Evolutionary conservation across 1,140 invertebrate genomes (phyloP), one percentile per base, ranked within the genome.

Genomic region (Tetraneura akinire): DNA sequence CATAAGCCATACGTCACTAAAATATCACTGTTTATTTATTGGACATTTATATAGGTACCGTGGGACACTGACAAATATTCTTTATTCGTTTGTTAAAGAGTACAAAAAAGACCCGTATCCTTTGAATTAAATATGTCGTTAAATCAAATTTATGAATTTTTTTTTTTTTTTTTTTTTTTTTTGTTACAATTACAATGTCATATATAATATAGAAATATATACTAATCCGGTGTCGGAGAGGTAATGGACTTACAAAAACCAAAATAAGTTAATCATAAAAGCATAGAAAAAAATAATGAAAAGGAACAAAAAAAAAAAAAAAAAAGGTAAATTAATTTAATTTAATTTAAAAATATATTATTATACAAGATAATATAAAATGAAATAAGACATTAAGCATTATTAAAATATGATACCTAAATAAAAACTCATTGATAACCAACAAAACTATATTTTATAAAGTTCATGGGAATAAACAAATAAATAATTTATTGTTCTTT

Each of bases 81-180:
- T 78, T 78, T 78, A 78, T 78, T 78, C 55, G 55, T 37, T 78
- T 78, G 37, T 78, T 78, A 78, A 71, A 60, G 74, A 55, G 18
- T 55, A 60, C 74, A 42, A 62, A 78, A 76, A 78, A 78, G 42
- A 26, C 74, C 74, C 74, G 74, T 78, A 78, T 78, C 74, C 42
- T 78, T 78, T 78, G 74, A 78, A 78, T 78, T 78, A 21, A 42
- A 47, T 21, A 23, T 45, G 45, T 42, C 74, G 23, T 78, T 60
- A 62, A 76, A 78, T 78, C n/a, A 57, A 78, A 32, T 62, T 60
- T 62, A 78, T 60, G 53, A 45, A n/a, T 76, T 53, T 23, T n/a
- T 42, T 76, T 47, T 49, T 26, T 11, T 49, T 13, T 49, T 47
- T 26, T 29, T 47, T 29, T 18, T 16, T 53, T 57, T 74, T 73